Evolutionary conservation across 1,140 invertebrate species (phyloP).

Genomic region (Ceratitis capitata): DNA sequence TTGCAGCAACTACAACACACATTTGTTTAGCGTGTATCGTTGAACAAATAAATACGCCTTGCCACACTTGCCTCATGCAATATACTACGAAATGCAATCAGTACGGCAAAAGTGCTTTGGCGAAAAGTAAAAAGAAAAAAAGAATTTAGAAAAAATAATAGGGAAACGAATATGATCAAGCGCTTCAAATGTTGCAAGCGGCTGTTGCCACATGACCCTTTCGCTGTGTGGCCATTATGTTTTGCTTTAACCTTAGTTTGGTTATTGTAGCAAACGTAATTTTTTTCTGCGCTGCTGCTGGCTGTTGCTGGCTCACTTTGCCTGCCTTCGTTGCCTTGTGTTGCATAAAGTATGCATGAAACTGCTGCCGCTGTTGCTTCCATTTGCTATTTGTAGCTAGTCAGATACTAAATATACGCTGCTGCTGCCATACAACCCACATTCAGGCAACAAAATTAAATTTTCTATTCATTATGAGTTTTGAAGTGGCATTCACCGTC

Average conservation of each 20-base stretch:
- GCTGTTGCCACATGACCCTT: not conserved
- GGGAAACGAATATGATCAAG: too few relatives aligned
- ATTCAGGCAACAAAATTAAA: conserved; percentile 28
- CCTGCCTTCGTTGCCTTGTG: not conserved
- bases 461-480: conserved; percentile 37
- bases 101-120: not conserved
- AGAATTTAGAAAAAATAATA: not conserved
- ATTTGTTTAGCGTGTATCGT: not conserved
- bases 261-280: not conserved
- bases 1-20: not conserved
- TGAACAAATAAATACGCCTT: not conserved
- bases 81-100: not conserved
- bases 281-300: not conserved
- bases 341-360: conserved; percentile 4
- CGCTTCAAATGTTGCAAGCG: not conserved
- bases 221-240: not conserved
- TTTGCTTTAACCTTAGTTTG: not conserved
- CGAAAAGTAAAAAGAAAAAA: not conserved
- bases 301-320: not conserved
- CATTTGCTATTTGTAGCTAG: not conserved
- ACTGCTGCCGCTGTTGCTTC: not conserved
- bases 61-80: conserved; percentile 17
- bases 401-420: not conserved
- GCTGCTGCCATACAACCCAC: not conserved
- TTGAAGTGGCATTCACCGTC: not conserved